These are phyloP conservation scores for Drosophila monieri DNA, from an alignment of 2,888 invertebrate genomes.

Conservation along the genomic window DNA sequence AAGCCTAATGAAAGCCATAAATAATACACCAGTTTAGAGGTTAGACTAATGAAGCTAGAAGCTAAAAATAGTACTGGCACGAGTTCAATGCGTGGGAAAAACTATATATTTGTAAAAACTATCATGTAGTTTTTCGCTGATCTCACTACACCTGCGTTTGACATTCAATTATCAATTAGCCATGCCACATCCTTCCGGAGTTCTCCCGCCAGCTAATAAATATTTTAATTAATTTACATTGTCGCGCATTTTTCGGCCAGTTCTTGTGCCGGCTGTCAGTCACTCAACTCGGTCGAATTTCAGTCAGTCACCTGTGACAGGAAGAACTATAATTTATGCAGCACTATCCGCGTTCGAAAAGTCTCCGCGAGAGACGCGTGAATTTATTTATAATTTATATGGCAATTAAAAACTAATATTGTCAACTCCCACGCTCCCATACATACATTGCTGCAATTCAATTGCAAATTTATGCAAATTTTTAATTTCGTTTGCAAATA, in stretches of 20 bases:
- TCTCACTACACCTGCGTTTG: constrained; percentile 34
- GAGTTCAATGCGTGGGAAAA: too few relatives aligned
- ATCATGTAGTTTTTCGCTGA: background rate
- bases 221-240: constrained; percentile 75
- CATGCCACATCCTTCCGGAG: constrained; percentile 15
- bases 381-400: constrained; percentile 75
- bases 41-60: constrained; percentile 28
- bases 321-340: constrained; percentile 61
- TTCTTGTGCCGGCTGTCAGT: constrained; percentile 34
- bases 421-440: constrained; percentile 38
- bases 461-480: constrained; percentile 73
- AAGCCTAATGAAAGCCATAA: constrained; percentile 38
- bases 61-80: too few relatives aligned
- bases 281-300: constrained; percentile 8
- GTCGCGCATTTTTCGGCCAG: constrained; percentile 41
- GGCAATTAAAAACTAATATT: constrained; percentile 76
- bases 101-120: background rate
- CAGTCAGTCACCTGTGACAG: constrained; percentile 25
- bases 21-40: constrained; percentile 33
- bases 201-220: constrained; percentile 53
- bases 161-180: constrained; percentile 65
- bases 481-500: constrained; percentile 52
- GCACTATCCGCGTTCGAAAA: constrained; percentile 48
- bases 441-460: constrained; percentile 28
- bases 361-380: constrained; percentile 28